These are phyloP conservation scores for Hermetia illucens DNA, from an alignment of 1,140 invertebrate species.

Conservation along the genomic window DNA sequence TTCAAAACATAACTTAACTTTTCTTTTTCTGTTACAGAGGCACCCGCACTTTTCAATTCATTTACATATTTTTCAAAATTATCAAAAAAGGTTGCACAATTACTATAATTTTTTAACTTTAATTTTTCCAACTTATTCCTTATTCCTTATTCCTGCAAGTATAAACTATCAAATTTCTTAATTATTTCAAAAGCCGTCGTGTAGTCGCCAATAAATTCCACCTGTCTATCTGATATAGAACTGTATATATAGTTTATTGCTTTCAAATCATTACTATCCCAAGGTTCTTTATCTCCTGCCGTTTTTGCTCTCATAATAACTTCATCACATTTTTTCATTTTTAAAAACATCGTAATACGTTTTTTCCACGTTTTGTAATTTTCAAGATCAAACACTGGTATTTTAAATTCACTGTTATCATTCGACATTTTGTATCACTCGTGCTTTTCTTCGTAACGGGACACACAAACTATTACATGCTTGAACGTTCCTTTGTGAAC, in stretches of 20 bases:
- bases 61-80: constrained; percentile 19
- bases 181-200: constrained; percentile 13
- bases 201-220: constrained; percentile 13
- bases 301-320: background rate
- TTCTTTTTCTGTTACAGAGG: constrained; percentile 14
- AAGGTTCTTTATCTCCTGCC: constrained; percentile 7
- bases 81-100: constrained; percentile 12
- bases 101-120: constrained; percentile 12
- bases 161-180: constrained; percentile 16
- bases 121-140: constrained; percentile 15
- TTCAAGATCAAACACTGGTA: constrained; percentile 11
- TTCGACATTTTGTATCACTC: too few species aligned
- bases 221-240: constrained; percentile 13
- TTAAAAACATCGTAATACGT: constrained; percentile 8
- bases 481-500: too few species aligned
- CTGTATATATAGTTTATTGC: constrained; percentile 15
- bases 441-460: too few species aligned
- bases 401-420: too few species aligned
- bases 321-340: background rate
- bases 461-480: too few species aligned
- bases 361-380: constrained; percentile 12
- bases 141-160: constrained; percentile 15
- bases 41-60: constrained; percentile 16
- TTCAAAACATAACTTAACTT: constrained; percentile 20
- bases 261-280: constrained; percentile 13